phyloP scores from a whole-genome alignment of 2,888 invertebrate genomes.

The Cyaniris semiargus region DNA sequence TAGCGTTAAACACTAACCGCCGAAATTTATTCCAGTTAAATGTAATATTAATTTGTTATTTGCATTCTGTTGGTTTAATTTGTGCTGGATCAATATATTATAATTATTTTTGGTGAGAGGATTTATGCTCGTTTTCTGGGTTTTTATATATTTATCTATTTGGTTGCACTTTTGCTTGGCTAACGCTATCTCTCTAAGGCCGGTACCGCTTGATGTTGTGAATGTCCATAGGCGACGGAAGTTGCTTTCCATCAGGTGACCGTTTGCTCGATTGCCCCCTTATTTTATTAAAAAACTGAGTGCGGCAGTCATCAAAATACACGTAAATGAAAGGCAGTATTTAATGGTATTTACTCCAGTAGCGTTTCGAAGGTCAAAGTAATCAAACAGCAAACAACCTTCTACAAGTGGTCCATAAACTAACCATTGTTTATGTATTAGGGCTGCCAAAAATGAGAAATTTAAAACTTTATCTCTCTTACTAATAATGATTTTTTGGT shows the following conservation, averaged over 20 bases:
- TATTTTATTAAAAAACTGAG: too few species aligned
- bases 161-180: too few species aligned
- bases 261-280: too few species aligned
- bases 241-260: too few species aligned
- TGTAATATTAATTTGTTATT: conserved; percentile 5
- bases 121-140: background rate
- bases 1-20: conserved; percentile 1
- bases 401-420: conserved; percentile 4
- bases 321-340: background rate
- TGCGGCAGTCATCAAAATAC: background rate
- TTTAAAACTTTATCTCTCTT: background rate
- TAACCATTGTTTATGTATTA: conserved; percentile 8
- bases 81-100: background rate
- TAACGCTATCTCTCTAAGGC: too few species aligned
- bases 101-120: background rate
- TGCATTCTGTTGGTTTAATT: background rate
- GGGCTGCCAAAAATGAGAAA: background rate
- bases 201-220: too few species aligned
- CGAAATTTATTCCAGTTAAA: background rate
- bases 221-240: too few species aligned
- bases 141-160: background rate
- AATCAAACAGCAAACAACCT: conserved; percentile 6
- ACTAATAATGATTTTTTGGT: background rate
- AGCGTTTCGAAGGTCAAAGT: conserved; percentile 24
- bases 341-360: conserved; percentile 9